Base-by-base conservation (phyloP, 2,797 vertebrate species). In the Microctenopoma lineatum region DNA sequence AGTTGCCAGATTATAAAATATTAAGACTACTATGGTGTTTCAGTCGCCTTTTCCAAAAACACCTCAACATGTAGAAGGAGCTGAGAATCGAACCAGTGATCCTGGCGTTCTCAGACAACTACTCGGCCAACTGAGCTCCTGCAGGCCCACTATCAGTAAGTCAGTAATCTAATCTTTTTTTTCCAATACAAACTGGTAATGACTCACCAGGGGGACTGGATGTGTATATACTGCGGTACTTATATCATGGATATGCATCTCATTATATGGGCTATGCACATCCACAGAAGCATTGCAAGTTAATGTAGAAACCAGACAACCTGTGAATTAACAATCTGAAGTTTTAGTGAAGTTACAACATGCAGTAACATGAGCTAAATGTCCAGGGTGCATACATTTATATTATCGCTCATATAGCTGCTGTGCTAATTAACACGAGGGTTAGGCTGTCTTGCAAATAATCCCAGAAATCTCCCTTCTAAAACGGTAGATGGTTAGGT, bases 321-420 rank as follows among this genome's bases (percentile, higher is more conserved):
- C 68, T 60, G 60, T 79, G 85, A 86, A 91, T 85, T 80, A 91
- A 86, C 55, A 67, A 78, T 80, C 78, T 84, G 74, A 86, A 85
- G 81, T 87, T 75, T 36, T 54, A 71, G 63, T 62, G 48, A 85
- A 76, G 65, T 80, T 79, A 36, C 58, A 84, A 76, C 69, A 83
- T 60, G 66, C 69, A 75, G 77, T 52, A 75, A 57, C 60, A 62
- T 47, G 77, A 78, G 73, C 42, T 69, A 66, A 78, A 82, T 70
- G 77, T 70, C 73, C 73, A 75, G 65, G 70, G 77, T 74, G 64
- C 69, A 83, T 83, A 71, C 75, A 70, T 85, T 87, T 57, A 74
- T 70, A 84, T 73, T 73, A 75, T 68, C 60, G 80, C 61, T 86
- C 84, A 86, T 82, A 81, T 14, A 1, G 77, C 80, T 87, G 69